Base-by-base conservation (phyloP, 2,113 vertebrate species). In the Tursiops truncatus region DNA sequence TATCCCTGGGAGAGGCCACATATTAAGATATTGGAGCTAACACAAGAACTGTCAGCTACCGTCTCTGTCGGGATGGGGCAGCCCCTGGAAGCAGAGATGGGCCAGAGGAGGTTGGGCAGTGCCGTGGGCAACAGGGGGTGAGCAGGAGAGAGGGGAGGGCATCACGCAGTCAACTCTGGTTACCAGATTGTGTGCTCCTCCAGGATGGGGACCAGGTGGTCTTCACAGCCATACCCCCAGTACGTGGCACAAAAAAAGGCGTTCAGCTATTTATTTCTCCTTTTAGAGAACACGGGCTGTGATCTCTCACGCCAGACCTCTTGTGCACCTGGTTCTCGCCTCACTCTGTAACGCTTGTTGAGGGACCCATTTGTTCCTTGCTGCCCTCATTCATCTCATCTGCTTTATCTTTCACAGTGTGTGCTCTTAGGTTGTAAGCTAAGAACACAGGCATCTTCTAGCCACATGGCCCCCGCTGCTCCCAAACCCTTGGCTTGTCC, bases 301-400 rank as follows among this genome's bases (percentile, higher is more conserved):
- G 44, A 70, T 36, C 3, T 1, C 53, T 53, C 53, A 53, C 5
- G 5, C 53, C 28, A 82, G 60, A 13, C 28, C 21, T 56, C 44
- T 70, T 1, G 0, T 6, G 4, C 5, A 18, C 26, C 85, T 67
- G 18, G 9, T 15, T 25, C 15, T 92, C 2, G 0, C 47, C 10
- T 86, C 58, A 14, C 21, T 80, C 38, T 23, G 20, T 13, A 17
- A 56, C 3, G 4, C 20, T 31, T 67, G 28, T 8, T 74, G 58
- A 71, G 38, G 20, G n/a, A 58, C 1, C 21, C 71, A 14, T 25
- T 88, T 94, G 82, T 31, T 38, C 23, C 53, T 47, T 25, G 25
- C 79, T 70, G 67, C 56, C 10, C 2, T 73, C 44, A 15, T 28
- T 88, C 53, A 44, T n/a, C 47, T 60, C 70, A 38, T 23, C 74